Conservation (phyloP, 2,888 invertebrate genomes). For the Conchocele bisecta region DNA sequence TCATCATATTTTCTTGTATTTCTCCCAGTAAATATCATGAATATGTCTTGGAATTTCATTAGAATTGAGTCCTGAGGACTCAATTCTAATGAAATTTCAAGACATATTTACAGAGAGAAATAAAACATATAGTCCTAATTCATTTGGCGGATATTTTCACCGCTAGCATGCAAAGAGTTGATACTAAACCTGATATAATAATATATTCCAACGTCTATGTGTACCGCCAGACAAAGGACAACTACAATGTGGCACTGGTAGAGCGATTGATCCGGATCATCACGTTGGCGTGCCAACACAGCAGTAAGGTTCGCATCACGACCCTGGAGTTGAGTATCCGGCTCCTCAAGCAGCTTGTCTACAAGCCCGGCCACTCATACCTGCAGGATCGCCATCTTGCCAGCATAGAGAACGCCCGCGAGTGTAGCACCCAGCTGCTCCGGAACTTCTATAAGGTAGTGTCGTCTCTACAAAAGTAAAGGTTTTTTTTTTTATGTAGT, state of each 20-base stretch:
- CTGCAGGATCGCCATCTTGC: constrained; percentile 88
- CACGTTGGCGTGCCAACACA: constrained; percentile 92
- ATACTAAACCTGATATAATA: not conserved
- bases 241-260: constrained; percentile 92
- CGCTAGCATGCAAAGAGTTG: too few species aligned
- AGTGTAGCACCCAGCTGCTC: constrained; percentile 92
- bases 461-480: too few species aligned
- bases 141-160: too few species aligned
- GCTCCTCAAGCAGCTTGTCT: constrained; percentile 88
- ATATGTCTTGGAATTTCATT: too few species aligned
- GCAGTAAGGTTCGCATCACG: constrained; percentile 95
- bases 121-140: too few species aligned
- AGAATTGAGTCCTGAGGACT: too few species aligned
- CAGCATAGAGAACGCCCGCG: constrained; percentile 88
- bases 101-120: too few species aligned
- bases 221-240: constrained; percentile 84
- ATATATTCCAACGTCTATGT: not conserved
- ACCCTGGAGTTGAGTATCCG: constrained; percentile 95
- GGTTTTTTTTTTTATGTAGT: too few species aligned
- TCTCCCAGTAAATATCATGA: too few species aligned
- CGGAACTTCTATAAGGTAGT: constrained; percentile 94
- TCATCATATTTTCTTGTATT: too few species aligned
- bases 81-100: too few species aligned
- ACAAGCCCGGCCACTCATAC: constrained; percentile 84
- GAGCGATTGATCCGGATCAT: constrained; percentile 93